Base-by-base conservation (phyloP, 2,888 invertebrate genomes). In the Campoletis raptor region DNA sequence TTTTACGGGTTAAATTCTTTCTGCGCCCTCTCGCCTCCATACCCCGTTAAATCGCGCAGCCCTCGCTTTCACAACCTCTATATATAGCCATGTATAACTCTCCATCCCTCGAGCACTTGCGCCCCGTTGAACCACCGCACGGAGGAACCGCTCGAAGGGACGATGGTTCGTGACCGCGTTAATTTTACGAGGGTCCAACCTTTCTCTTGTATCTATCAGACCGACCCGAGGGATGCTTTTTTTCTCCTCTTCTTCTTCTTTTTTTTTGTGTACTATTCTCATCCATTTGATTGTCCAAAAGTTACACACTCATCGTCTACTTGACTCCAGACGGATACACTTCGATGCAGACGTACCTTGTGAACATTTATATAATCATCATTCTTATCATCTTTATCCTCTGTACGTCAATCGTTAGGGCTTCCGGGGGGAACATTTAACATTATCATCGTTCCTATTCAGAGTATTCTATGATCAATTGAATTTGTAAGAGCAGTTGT, bases 141-240 rank as follows among this genome's bases (percentile, higher is more conserved):
- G 54, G 67, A 82, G 73, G 48, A 79, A 84, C 48, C 79, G 81
- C 78, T 81, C 42, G 73, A 73, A 78, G 78, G 69, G 81, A 57
- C 74, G 66, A 76, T 45, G 73, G 78, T 82, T 85, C 85, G 85
- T 86, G 85, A 83, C 85, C 76, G 80, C 79, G 90, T 91, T 91
- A 90, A 90, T 91, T 90, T 91, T 88, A 88, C 89, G 89, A 90
- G 88, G 86, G 89, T 86, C 88, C 90, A 88, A 90, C 91, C 90
- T 90, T 89, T 89, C 88, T 87, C 67, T 82, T 80, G 80, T 85
- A 82, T 83, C 82, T 76, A 74, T 73, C 80, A 76, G 80, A 66
- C 85, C 82, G 83, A 82, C 85, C 83, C 76, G 36, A 77, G 85
- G 80, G 85, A 85, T 48, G 69, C 21, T 45, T 15, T 52, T 78